Evolutionary conservation across 53 echinoderm and acorn worm genomes (phyloP).

Genomic region (Zoroaster sp.): DNA sequence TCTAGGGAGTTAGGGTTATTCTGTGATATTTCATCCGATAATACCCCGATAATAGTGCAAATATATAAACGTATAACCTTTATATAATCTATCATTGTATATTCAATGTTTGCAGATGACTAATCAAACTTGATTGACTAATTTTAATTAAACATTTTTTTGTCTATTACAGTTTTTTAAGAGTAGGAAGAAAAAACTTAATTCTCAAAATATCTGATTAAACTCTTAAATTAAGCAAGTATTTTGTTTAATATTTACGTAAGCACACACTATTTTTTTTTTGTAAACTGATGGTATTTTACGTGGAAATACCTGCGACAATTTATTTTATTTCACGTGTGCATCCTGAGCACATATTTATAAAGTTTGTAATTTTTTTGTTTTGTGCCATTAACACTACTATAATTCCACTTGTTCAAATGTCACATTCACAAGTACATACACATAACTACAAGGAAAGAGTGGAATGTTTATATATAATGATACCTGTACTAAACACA

Average conservation of each 20-base stretch:
- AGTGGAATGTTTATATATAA: slow-evolving; percentile 6
- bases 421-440: slow-evolving; percentile 15
- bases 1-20: too few species aligned
- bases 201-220: too few species aligned
- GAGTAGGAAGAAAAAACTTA: too few species aligned
- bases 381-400: slow-evolving; percentile 1
- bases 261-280: neutral
- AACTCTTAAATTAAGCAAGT: neutral
- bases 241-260: neutral
- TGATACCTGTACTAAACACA: neutral
- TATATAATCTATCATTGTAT: too few species aligned
- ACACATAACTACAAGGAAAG: neutral
- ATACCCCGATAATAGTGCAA: too few species aligned
- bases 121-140: too few species aligned
- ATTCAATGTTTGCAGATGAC: too few species aligned
- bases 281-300: neutral
- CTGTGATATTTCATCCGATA: too few species aligned
- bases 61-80: too few species aligned
- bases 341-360: neutral
- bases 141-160: too few species aligned
- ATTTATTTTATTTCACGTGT: neutral
- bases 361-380: neutral
- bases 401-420: neutral
- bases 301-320: neutral
- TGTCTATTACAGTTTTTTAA: too few species aligned